Evolutionary conservation across 2,888 invertebrate species (phyloP), one percentile per base, ranked within the genome.

Genomic region (Rhabditophanes sp.): DNA sequence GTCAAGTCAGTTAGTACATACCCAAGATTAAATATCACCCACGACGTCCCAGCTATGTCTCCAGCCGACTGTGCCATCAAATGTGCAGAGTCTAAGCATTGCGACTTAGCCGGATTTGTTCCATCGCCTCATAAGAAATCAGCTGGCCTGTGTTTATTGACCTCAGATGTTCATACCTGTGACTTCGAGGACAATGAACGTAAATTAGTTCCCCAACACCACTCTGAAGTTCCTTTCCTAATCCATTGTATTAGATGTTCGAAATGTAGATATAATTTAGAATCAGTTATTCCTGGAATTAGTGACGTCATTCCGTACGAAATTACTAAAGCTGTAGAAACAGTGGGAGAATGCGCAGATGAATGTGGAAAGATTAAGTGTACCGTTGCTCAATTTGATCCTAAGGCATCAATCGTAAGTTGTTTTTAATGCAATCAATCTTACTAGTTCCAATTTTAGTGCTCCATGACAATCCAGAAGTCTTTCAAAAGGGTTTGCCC

Each of bases 41-140:
- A 62, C 33, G 62, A 62, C 24, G 56, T 62, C 3, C 56, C 55
- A 1, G 60, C 62, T 1, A 42, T 44, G 17, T 50, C 56, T 1
- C 57, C 62, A 19, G 62, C 62, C 15, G 62, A 62, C 28, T 62
- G 62, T 32, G 62, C 62, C 1, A 41, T 47, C 19, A 58, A 56
- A 36, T 62, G 62, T 38, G 54, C 52, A 31, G 61, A 61, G 28
- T 33, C 53, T 47, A 44, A 52, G 16, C 46, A 49, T 25, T 61
- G 61, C 45, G 48, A 44, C 15, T 48, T 51, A 3, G 61, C 61
- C 21, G 61, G 62, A 6, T 61, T 55, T 44, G 53, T 61, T 33
- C 61, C 61, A 17, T 54, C 53, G 4, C 55, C 57, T 23, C 41
- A 42, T 14, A 50, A 49, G 11, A 46, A 50, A 18, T 43, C 48